phyloP scores from a whole-genome alignment of 2,888 invertebrate genomes.

The Polymixis flavicincta region DNA sequence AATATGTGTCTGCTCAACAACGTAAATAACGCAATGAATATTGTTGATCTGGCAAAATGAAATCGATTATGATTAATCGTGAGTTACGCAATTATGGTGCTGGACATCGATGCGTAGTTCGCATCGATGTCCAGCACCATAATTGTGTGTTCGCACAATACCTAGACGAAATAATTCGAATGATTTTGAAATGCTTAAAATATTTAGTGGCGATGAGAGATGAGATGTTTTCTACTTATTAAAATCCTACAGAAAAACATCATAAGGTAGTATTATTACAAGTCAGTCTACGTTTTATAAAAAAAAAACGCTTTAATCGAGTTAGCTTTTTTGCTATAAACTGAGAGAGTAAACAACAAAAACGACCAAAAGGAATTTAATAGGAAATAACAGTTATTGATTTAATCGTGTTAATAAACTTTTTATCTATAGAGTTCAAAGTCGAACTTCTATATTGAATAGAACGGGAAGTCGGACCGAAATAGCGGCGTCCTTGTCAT shows the following conservation, averaged over 20 bases:
- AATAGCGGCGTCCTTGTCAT: slow-evolving; percentile 30
- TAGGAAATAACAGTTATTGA: neutral
- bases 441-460: slow-evolving; percentile 22
- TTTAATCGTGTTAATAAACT: neutral
- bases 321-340: neutral
- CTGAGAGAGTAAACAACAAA: neutral
- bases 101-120: too few relatives aligned
- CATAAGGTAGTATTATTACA: neutral
- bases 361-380: neutral
- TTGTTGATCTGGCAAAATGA: too few relatives aligned
- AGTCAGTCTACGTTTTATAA: neutral
- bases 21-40: too few relatives aligned
- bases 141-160: too few relatives aligned
- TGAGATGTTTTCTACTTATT: too few relatives aligned
- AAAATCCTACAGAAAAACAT: too few relatives aligned
- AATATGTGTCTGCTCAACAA: too few relatives aligned
- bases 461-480: slow-evolving; percentile 19
- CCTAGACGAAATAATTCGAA: too few relatives aligned
- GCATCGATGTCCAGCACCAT: too few relatives aligned
- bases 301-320: neutral
- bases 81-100: too few relatives aligned
- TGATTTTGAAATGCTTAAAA: too few relatives aligned
- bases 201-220: neutral
- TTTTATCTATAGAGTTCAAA: slow-evolving; percentile 15
- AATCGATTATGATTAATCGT: too few relatives aligned